Base-by-base conservation (phyloP, 1,140 invertebrate genomes). In the Mamestra configurata region DNA sequence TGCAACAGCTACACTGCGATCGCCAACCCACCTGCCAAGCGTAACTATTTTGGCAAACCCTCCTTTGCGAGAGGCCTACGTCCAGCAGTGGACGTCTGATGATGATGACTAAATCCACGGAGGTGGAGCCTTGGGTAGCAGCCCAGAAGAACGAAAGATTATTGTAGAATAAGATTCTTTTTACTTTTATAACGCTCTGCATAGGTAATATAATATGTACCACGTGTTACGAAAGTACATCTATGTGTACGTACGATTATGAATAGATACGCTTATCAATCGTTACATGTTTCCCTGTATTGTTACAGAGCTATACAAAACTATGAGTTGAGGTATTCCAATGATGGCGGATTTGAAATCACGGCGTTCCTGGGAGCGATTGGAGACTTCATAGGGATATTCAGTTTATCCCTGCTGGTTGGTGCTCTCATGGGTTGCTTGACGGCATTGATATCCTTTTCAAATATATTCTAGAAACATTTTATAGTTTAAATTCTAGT, bases 321-420 rank as follows among this genome's bases (percentile, higher is more conserved):
- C 94, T 99, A 98, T 93, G 97, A 96, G 77, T 97, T 98, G 88
- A 96, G 97, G 83, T 98, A 98, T 89, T 97, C 96, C 5, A 96
- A 96, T 46, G 96, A 97, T 53, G 97, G 97, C 24, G 97, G 97
- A 27, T 99, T 99, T 90, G 98, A 98, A 92, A 97, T 97, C 0
- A 96, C 97, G n/a, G 98, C 98, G 2, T 98, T 99, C 91, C 97
- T 99, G 85, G 96, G 97, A 83, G 98, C 99, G 0, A 95, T 99
- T 49, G 98, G 98, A 51, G 98, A 98, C 86, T 99, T 99, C 92
- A 96, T 98, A 51, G 97, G 97, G 61, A 99, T 99, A 84, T 99
- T 99, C 93, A 97, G 98, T 82, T 96, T 99, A 20, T 99, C 99
- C 0, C 96, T 99, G 73, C 94, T 98, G 13, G 98, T 99, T 84